Conservation (phyloP, 2,888 invertebrate species). For the Chrysodeixis includens region DNA sequence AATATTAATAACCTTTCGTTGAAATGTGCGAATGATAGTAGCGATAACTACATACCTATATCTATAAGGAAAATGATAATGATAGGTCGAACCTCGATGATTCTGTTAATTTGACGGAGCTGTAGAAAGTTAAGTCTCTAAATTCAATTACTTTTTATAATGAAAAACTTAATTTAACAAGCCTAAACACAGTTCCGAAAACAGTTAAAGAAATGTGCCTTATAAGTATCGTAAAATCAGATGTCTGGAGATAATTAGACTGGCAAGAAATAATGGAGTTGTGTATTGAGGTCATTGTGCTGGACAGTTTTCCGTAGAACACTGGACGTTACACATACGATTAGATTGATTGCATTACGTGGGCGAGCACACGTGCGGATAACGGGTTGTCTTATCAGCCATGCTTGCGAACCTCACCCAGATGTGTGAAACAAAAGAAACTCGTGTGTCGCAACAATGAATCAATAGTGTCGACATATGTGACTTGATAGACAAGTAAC, state of each 20-base stretch:
- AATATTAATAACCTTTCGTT: conserved; percentile 36
- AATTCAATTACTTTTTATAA: conserved; percentile 1
- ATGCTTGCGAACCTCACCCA: conserved; percentile 57
- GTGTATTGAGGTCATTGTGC: conserved; percentile 28
- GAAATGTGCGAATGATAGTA: conserved; percentile 34
- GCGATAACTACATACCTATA: conserved; percentile 22
- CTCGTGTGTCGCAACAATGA: conserved; percentile 55
- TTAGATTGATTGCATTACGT: conserved; percentile 68
- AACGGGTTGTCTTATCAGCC: conserved; percentile 76
- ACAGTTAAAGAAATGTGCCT: neutral
- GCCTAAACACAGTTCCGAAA: neutral
- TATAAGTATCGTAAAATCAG: conserved; percentile 3
- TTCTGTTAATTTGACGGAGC: neutral
- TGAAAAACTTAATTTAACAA: neutral
- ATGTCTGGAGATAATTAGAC: neutral
- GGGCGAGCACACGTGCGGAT: conserved; percentile 80
- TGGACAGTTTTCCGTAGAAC: conserved; percentile 34
- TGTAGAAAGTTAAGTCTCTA: neutral
- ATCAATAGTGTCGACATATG: conserved; percentile 19
- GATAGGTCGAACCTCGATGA: conserved; percentile 18
- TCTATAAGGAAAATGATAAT: conserved; percentile 45
- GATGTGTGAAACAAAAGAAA: conserved; percentile 59
- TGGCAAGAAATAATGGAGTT: conserved; percentile 5
- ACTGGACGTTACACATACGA: conserved; percentile 55
- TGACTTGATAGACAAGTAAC: neutral